Conservation (phyloP, 2,113 vertebrate genomes). For the Plectropomus leopardus region DNA sequence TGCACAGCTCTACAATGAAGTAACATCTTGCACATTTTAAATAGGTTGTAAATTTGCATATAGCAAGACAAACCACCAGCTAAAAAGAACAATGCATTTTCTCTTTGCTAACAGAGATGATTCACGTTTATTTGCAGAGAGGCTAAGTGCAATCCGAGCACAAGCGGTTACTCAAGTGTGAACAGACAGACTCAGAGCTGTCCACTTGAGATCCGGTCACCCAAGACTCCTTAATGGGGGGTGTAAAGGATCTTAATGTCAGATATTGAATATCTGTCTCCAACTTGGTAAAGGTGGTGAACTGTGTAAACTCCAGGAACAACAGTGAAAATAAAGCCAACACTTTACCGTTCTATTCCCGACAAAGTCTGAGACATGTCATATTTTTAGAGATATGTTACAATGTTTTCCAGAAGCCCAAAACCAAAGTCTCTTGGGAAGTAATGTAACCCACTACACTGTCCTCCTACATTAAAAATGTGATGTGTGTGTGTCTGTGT, state of each 20-base stretch:
- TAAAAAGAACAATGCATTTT: too few relatives aligned
- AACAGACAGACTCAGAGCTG: too few relatives aligned
- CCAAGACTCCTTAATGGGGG: too few relatives aligned
- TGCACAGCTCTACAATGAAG: too few relatives aligned
- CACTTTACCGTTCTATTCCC: not conserved
- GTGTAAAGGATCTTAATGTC: not conserved
- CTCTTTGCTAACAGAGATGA: too few relatives aligned
- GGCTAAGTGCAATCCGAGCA: too few relatives aligned
- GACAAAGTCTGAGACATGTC: not conserved
- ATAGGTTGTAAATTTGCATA: too few relatives aligned
- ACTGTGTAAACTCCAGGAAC: not conserved
- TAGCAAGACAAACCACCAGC: too few relatives aligned
- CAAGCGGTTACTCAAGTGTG: too few relatives aligned
- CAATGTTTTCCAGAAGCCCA: not conserved
- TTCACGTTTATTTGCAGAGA: too few relatives aligned
- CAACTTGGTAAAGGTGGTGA: not conserved
- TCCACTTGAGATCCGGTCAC: too few relatives aligned
- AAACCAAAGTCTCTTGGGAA: not conserved
- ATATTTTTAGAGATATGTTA: not conserved
- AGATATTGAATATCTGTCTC: not conserved
- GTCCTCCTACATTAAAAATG: not conserved
- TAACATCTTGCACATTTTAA: too few relatives aligned
- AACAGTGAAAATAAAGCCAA: not conserved
- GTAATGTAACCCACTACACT: not conserved
- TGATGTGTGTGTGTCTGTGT: slow-evolving; percentile 3